These are phyloP conservation scores for Zaprionus tsacasi DNA, from an alignment of 1,140 invertebrate species.

Conservation along the genomic window DNA sequence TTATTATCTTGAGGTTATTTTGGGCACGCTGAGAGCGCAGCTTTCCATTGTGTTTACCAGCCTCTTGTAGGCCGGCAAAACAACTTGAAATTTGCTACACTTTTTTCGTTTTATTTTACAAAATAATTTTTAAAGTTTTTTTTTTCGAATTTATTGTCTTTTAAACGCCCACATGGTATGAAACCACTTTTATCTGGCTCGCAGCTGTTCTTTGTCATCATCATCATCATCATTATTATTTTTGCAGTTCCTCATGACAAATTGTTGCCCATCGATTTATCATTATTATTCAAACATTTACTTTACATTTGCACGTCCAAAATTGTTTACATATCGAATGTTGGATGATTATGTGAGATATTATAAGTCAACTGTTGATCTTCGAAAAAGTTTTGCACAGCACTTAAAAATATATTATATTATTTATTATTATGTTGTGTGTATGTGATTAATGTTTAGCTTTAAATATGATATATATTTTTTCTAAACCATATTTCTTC, in stretches of 20 bases:
- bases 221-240: constrained; percentile 16
- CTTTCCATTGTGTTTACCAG: constrained; percentile 49
- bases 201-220: constrained; percentile 25
- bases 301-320: constrained; percentile 18
- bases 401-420: neutral
- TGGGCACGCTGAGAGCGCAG: constrained; percentile 24
- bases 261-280: constrained; percentile 57
- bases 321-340: neutral
- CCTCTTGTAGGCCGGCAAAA: constrained; percentile 46
- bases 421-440: neutral
- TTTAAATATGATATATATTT: neutral
- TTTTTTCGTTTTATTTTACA: constrained; percentile 29
- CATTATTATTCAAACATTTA: constrained; percentile 46
- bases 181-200: constrained; percentile 34
- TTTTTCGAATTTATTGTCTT: constrained; percentile 7
- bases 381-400: neutral
- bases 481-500: neutral
- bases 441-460: neutral
- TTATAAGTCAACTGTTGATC: neutral
- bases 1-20: constrained; percentile 48
- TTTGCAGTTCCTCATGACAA: constrained; percentile 55
- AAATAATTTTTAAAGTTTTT: constrained; percentile 5
- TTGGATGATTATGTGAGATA: neutral
- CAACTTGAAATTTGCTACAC: constrained; percentile 42
- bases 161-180: constrained; percentile 30